phyloP scores from a whole-genome alignment of 2,113 vertebrate genomes.

The Rhynchomys soricoides region DNA sequence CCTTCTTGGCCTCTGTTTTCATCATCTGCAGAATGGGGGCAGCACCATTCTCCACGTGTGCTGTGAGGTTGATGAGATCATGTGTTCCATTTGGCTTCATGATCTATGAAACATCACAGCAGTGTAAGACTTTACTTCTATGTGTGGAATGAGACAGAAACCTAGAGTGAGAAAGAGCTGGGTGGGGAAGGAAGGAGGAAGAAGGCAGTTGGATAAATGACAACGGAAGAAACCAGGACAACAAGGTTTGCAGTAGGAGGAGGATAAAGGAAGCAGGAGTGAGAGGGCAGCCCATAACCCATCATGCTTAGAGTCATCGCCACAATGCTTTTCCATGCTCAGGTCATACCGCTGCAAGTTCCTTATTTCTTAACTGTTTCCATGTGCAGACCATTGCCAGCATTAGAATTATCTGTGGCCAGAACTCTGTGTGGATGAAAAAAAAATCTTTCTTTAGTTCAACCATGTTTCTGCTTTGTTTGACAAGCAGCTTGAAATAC shows the following conservation, averaged over 20 bases:
- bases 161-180: constrained; percentile 46
- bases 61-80: constrained; percentile 44
- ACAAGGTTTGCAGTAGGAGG: constrained; percentile 66
- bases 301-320: background rate
- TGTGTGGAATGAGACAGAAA: constrained; percentile 60
- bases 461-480: background rate
- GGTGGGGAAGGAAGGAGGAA: constrained; percentile 61
- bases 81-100: background rate
- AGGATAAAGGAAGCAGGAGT: constrained; percentile 59
- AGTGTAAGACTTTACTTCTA: constrained; percentile 30
- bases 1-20: background rate
- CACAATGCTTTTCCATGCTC: constrained; percentile 43
- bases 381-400: background rate
- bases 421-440: background rate
- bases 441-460: constrained; percentile 9
- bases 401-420: background rate
- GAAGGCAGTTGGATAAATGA: constrained; percentile 20
- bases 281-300: constrained; percentile 11
- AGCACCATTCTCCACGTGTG: constrained; percentile 12
- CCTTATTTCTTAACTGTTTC: constrained; percentile 58
- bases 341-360: constrained; percentile 1
- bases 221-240: constrained; percentile 64
- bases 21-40: constrained; percentile 64
- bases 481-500: constrained; percentile 52
- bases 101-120: background rate